Base-by-base conservation (phyloP, 2,797 vertebrate genomes). In the Triplophysa bombifrons region DNA sequence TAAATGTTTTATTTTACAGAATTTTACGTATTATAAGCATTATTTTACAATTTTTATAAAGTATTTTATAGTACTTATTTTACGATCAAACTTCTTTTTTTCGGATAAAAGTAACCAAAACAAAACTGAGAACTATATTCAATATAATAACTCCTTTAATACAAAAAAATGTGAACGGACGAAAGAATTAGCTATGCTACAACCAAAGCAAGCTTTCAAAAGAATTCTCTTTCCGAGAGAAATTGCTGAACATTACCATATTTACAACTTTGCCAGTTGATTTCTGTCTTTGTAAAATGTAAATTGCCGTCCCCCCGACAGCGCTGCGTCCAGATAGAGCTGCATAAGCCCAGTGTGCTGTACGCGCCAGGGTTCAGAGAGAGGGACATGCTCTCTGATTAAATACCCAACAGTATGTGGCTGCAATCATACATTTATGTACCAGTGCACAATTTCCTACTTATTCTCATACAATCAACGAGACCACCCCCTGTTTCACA, bases 401-500 rank as follows among this genome's bases (percentile, higher is more conserved):
- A 83, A 82, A 85, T 75, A 83, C 78, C 76, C 73, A 80, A 72
- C 76, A 84, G 80, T 73, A 75, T 69, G 44, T 51, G 61, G 75
- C 51, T 77, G 66, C 82, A 69, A 81, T 83, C 75, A 79, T 77
- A 80, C 76, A 55, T 80, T 83, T 83, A 84, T 83, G 81, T 83
- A 80, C 69, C 70, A 78, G 58, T 86, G 88, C 89, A 80, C 78
- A 89, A 87, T 92, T 91, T 85, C 84, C 78, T 80, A 81, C 83
- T 84, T 90, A 84, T 81, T 91, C 88, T 87, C 74, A 84, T 75
- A 71, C 30, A 72, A 84, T 69, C 83, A 81, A 89, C 88, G 89
- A 85, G 56, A 80, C 69, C 78, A 56, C 60, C 70, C 69, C 65
- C 51, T 79, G 83, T 80, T 75, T 60, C 60, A 19, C 74, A 50